Conservation (phyloP, 2,888 invertebrate genomes). For the Mythimna lalbum region DNA sequence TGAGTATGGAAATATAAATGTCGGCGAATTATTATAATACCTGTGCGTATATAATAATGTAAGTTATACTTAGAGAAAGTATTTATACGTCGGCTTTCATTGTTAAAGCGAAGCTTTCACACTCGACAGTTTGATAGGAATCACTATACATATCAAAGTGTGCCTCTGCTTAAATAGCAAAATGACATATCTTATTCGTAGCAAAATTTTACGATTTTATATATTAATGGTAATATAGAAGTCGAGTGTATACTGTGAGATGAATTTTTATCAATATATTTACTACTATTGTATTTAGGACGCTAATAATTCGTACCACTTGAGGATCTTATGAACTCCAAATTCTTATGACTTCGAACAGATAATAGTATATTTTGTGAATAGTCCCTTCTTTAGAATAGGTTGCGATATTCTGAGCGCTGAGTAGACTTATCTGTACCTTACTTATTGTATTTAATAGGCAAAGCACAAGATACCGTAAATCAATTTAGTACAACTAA, state of each 20-base stretch:
- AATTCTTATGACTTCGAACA: conserved; percentile 89
- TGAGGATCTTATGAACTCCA: conserved; percentile 88
- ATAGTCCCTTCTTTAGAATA: conserved; percentile 84
- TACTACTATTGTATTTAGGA: conserved; percentile 84
- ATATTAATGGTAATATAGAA: conserved; percentile 78
- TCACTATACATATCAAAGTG: conserved; percentile 90
- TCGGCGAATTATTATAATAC: conserved; percentile 65
- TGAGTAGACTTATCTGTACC: conserved; percentile 75
- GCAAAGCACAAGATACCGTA: conserved; percentile 59
- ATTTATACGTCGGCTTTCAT: conserved; percentile 81
- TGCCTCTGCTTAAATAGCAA: conserved; percentile 90
- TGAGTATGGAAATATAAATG: conserved; percentile 61
- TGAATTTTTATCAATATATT: conserved; percentile 87
- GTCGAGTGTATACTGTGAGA: conserved; percentile 84
- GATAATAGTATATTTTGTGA: conserved; percentile 87
- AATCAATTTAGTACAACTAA: conserved; percentile 53
- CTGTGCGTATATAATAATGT: conserved; percentile 69
- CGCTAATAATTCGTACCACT: conserved; percentile 87
- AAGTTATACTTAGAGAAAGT: conserved; percentile 67
- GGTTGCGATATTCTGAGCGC: conserved; percentile 77
- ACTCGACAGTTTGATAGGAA: conserved; percentile 73
- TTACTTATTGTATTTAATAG: conserved; percentile 66
- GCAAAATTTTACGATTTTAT: conserved; percentile 87
- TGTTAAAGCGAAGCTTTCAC: conserved; percentile 86
- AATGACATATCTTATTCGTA: conserved; percentile 87